Conservation (phyloP, 2,797 vertebrate genomes). For the Megaceryle alcyon region DNA sequence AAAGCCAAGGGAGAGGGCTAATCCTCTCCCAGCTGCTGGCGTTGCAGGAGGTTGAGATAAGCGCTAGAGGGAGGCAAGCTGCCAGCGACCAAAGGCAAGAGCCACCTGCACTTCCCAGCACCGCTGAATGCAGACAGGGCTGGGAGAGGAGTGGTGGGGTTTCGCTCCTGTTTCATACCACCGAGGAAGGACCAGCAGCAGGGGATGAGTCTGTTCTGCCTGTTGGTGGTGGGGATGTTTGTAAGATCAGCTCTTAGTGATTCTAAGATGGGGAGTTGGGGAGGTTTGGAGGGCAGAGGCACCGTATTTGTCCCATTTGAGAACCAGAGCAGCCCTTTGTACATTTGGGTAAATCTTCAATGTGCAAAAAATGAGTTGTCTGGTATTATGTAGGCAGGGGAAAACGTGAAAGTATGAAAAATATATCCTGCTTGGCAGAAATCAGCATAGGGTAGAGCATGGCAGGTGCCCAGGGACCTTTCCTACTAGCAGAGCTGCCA, state of each 20-base stretch:
- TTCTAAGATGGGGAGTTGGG: background rate
- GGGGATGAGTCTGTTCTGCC: background rate
- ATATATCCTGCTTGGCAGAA: background rate
- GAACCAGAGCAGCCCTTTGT: background rate
- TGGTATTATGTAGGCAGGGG: background rate
- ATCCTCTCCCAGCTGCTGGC: background rate
- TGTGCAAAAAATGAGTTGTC: rapidly evolving
- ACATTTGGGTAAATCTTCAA: background rate
- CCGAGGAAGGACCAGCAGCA: background rate
- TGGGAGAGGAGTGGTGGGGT: background rate
- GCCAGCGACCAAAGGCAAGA: background rate
- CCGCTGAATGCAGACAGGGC: rapidly evolving
- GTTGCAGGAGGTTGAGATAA: background rate
- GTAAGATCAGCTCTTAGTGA: background rate
- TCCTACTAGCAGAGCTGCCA: background rate
- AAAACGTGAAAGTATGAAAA: background rate
- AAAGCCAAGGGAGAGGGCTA: background rate
- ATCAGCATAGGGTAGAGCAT: background rate
- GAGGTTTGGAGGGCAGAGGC: background rate
- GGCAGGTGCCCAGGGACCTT: background rate
- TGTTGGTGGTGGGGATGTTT: background rate
- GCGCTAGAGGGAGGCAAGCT: constrained; percentile 49
- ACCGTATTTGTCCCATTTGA: rapidly evolving
- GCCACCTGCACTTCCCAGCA: background rate
- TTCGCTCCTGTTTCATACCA: background rate